Base-by-base conservation (phyloP, 2,113 vertebrate species). In the Pogona vitticeps region DNA sequence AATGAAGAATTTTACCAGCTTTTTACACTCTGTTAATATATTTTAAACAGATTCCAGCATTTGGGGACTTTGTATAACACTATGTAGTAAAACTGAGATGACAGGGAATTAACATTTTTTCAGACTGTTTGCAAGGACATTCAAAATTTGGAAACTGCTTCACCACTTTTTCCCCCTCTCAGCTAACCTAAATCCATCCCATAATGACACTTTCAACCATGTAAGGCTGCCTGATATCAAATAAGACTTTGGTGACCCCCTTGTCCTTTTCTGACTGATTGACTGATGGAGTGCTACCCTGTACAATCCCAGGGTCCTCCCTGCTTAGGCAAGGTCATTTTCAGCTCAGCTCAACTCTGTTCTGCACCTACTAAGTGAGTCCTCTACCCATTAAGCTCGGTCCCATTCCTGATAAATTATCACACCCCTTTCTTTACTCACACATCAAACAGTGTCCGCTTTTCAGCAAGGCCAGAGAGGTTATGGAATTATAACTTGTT, bases 401-500 rank as follows among this genome's bases (percentile, higher is more conserved):
- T 2, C 14, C 68, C 46, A 28, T 4, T n/a, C 21, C 8, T n/a
- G 5, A 61, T n/a, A 46, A 6, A 72, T 56, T 56, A 58, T 14
- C 1, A n/a, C 3, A 52, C 42, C 31, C 20, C 73, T 18, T 70
- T 31, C 14, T 61, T 61, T 8, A 20, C 3, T 61, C 14, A 61
- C 46, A 52, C 46, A 52, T 52, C 46, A 52, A 4, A 15, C 42
- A 36, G 40, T 38, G 52, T 38, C 10, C 36, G 31, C 26, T 12
- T 31, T 52, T 20, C 0, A 78, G 40, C 14, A 63, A 1, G 40
- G 15, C 7, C 1, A 8, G 6, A 38, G 18, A 36, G 0, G 0
- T n/a, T 21, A n/a, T n/a, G n/a, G n/a, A n/a, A n/a, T n/a, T n/a
- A n/a, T n/a, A n/a, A n/a, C n/a, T n/a, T n/a, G n/a, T n/a, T n/a